These are phyloP conservation scores for Diadumene lineata DNA, from an alignment of 92 coral and sea anemone species.

Conservation along the genomic window DNA sequence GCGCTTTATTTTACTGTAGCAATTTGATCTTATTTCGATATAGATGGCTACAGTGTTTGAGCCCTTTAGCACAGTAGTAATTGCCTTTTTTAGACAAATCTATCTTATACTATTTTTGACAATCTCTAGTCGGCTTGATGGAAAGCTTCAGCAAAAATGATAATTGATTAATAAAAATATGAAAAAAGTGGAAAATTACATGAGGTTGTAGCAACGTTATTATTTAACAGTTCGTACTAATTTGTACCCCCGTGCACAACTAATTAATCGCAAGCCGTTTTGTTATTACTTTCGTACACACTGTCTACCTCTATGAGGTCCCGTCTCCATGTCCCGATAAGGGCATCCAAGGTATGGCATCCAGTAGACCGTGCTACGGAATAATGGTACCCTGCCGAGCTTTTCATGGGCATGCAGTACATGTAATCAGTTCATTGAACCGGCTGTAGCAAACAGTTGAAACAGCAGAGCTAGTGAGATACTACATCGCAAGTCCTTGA, in stretches of 20 bases:
- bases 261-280: neutral
- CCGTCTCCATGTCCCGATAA: neutral
- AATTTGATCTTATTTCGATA: neutral
- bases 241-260: neutral
- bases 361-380: neutral
- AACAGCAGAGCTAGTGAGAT: neutral
- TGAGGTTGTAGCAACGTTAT: neutral
- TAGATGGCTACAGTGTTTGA: neutral
- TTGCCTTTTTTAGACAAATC: neutral
- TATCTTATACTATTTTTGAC: neutral
- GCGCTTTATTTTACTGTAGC: neutral
- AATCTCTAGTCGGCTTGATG: neutral
- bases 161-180: too few species aligned
- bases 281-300: neutral
- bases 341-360: neutral
- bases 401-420: neutral
- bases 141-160: neutral
- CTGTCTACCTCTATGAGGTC: neutral
- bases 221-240: neutral
- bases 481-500: too few species aligned
- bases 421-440: neutral
- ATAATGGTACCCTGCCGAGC: neutral
- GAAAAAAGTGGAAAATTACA: too few species aligned
- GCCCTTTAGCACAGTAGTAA: neutral
- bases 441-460: neutral